phyloP scores from a whole-genome alignment of 1,140 invertebrate species.

The Stegodyphus mimosarum region DNA sequence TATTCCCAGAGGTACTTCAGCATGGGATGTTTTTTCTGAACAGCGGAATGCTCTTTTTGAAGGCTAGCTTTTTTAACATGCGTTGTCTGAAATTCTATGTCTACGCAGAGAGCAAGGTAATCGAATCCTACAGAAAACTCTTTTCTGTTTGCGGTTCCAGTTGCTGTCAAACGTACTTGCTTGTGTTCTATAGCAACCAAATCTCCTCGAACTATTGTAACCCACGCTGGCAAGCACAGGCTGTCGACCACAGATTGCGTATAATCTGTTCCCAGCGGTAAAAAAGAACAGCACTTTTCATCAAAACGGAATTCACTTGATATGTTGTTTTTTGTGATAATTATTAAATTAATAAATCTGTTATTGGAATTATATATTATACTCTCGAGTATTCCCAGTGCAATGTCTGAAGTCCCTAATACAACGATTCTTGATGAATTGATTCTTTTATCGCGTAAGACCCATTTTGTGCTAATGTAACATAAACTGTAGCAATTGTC shows the following conservation, averaged over 20 bases:
- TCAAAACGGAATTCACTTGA: constrained; percentile 3
- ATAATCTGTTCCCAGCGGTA: neutral
- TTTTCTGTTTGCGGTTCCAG: neutral
- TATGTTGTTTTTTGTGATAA: constrained; percentile 1
- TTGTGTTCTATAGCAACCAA: neutral
- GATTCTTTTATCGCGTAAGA: constrained; percentile 5
- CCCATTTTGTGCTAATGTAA: neutral
- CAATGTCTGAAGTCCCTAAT: constrained; percentile 19
- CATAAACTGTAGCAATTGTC: constrained; percentile 14
- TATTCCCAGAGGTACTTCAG: constrained; percentile 8
- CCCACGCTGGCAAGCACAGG: constrained; percentile 43
- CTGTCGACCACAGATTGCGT: constrained; percentile 2
- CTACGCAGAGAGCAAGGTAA: constrained; percentile 28
- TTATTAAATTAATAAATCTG: constrained; percentile 31
- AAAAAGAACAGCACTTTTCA: constrained; percentile 9
- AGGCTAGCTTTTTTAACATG: neutral
- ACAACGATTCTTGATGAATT: constrained; percentile 37
- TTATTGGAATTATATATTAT: constrained; percentile 25
- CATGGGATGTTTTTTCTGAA: neutral
- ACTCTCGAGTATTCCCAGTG: constrained; percentile 25
- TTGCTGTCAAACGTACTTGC: neutral
- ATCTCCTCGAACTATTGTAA: constrained; percentile 19
- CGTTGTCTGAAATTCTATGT: constrained; percentile 19
- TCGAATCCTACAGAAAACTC: constrained; percentile 26
- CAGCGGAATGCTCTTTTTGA: neutral